These are phyloP conservation scores for Percina caprodes DNA, from an alignment of 2,113 vertebrate species.

Conservation along the genomic window DNA sequence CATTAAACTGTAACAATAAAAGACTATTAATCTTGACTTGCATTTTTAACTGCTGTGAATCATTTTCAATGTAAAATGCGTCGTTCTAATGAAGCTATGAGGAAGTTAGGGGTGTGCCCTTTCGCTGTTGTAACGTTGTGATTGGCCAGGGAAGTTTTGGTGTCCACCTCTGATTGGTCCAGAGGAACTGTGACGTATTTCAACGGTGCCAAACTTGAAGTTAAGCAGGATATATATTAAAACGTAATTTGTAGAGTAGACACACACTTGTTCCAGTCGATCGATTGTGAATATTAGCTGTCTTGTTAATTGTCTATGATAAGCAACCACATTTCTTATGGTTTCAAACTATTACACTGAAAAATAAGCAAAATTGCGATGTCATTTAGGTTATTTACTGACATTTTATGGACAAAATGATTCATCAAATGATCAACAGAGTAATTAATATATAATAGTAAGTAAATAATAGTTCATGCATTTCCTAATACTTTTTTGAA, in stretches of 20 bases:
- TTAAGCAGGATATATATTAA: no score
- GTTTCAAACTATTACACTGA: not conserved
- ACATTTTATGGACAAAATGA: not conserved
- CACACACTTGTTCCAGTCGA: not conserved
- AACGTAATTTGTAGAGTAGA: no score
- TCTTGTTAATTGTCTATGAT: not conserved
- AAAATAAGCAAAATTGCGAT: not conserved
- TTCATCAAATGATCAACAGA: not conserved
- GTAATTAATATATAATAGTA: not conserved
- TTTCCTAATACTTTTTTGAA: not conserved
- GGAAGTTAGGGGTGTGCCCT: slow-evolving; percentile 74
- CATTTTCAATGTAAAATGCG: not conserved
- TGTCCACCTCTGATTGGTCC: slow-evolving; percentile 80
- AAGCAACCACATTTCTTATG: not conserved
- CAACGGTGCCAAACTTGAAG: slow-evolving; percentile 46
- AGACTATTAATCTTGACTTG: rapidly evolving
- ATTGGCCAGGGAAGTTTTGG: slow-evolving; percentile 84
- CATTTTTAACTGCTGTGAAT: rapidly evolving
- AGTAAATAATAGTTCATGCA: not conserved
- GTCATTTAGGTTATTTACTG: not conserved
- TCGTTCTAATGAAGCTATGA: slow-evolving; percentile 26
- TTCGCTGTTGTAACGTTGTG: slow-evolving; percentile 81
- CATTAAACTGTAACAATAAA: no score
- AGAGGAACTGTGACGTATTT: slow-evolving; percentile 40
- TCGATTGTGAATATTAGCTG: not conserved